A percentile compares a stretch with the other conserved stretches of the same genome.
Evolutionary conservation across 2,888 invertebrate genomes (phyloP).

Genomic region (Antheraea assamensis): DNA sequence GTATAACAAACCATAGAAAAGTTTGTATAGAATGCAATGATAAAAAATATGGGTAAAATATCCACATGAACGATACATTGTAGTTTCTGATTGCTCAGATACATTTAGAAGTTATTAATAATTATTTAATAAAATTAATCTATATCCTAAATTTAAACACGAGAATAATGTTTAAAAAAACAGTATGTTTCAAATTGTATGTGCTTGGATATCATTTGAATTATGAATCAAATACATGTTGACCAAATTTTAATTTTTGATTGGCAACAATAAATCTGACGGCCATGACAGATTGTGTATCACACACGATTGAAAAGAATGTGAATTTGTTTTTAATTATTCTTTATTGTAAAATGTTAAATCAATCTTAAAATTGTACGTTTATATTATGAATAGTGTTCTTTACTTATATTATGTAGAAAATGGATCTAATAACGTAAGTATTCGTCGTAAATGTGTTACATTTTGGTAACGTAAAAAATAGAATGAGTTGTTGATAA

Average conservation of each 20-base stretch:
- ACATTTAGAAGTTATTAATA: too few species aligned
- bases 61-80: neutral
- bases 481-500: conserved; percentile 27
- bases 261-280: conserved; percentile 32
- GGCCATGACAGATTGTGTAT: conserved; percentile 36
- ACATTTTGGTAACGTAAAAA: conserved; percentile 21
- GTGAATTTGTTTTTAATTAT: conserved; percentile 48
- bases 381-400: conserved; percentile 2
- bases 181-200: neutral
- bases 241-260: conserved; percentile 23
- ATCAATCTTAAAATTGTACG: conserved; percentile 35
- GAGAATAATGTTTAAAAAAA: neutral
- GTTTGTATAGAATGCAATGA: too few species aligned
- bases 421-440: neutral
- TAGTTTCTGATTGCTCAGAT: too few species aligned
- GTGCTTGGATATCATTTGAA: neutral
- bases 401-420: neutral
- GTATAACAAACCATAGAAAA: too few species aligned
- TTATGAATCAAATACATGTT: neutral
- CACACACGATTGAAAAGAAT: conserved; percentile 54
- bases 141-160: neutral
- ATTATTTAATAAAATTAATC: neutral
- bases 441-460: conserved; percentile 15
- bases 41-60: neutral
- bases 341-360: conserved; percentile 42